Percentiles rank a stretch among this genome's conserved stretches.
These are phyloP conservation scores for Nipponacmea schrenckii DNA, from an alignment of 2,888 invertebrate genomes.

Conservation along the genomic window DNA sequence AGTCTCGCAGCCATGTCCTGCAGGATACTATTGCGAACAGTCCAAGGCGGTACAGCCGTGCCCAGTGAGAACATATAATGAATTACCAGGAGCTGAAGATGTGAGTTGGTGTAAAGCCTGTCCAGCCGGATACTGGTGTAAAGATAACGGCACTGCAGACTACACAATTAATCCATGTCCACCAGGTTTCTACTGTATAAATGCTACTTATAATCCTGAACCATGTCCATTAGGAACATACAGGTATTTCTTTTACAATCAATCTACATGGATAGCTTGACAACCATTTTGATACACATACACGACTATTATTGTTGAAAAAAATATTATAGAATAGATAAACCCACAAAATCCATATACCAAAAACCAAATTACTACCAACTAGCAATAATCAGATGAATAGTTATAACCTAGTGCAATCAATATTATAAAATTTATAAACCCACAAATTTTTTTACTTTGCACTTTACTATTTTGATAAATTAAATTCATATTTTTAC, in stretches of 20 bases:
- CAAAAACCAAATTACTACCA: no score
- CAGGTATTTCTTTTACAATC: constrained; percentile 45
- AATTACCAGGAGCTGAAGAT: constrained; percentile 46
- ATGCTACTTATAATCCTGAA: constrained; percentile 50
- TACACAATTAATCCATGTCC: constrained; percentile 58
- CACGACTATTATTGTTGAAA: no score
- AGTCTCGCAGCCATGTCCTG: constrained; percentile 57
- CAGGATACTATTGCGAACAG: constrained; percentile 59
- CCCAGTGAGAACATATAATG: constrained; percentile 53
- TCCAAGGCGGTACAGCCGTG: constrained; percentile 41
- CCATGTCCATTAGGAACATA: constrained; percentile 63
- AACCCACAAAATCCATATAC: no score
- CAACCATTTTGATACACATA: neutral
- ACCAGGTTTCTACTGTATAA: constrained; percentile 60
- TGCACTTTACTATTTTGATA: no score
- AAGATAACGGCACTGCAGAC: constrained; percentile 49
- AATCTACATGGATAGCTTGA: neutral
- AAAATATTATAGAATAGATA: no score
- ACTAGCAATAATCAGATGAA: no score
- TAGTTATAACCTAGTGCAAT: no score
- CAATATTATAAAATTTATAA: no score
- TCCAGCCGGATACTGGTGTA: constrained; percentile 61
- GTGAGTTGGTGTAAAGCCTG: constrained; percentile 57
- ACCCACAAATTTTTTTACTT: no score
- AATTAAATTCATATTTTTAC: no score